Conservation (phyloP, 2,113 vertebrate species). For the Megalops atlanticus region DNA sequence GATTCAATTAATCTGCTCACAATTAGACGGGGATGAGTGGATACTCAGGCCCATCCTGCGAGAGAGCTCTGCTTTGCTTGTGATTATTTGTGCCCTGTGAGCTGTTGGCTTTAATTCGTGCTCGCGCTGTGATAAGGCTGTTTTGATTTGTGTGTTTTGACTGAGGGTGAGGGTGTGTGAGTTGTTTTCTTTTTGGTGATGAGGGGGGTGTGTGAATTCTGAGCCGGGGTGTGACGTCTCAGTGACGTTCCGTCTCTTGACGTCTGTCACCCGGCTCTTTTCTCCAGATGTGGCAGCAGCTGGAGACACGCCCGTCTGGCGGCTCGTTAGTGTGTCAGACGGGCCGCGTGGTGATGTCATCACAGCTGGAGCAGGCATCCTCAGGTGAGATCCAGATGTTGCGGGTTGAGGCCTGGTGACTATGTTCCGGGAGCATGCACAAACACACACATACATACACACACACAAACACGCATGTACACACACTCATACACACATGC, state of each 20-base stretch:
- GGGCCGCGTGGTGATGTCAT: constrained; percentile 23
- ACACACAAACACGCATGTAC: too few species aligned
- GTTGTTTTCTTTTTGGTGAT: constrained; percentile 18
- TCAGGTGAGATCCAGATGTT: constrained; percentile 44
- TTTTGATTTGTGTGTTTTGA: constrained; percentile 5
- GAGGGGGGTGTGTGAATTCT: too few species aligned
- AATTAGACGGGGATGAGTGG: constrained; percentile 45
- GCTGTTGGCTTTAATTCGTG: not conserved
- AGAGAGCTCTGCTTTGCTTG: not conserved
- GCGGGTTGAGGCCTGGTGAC: not conserved
- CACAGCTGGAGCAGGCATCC: constrained; percentile 21
- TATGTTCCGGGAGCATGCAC: too few species aligned
- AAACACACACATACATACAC: too few species aligned
- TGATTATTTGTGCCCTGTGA: constrained; percentile 7
- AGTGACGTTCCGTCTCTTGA: too few species aligned
- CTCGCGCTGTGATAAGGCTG: not conserved
- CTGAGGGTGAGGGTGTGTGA: not conserved
- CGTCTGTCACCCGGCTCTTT: too few species aligned
- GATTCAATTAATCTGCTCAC: constrained; percentile 51
- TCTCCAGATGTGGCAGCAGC: too few species aligned
- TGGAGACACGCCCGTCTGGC: too few species aligned
- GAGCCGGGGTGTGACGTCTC: too few species aligned
- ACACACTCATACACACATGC: too few species aligned
- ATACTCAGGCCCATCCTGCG: constrained; percentile 14
- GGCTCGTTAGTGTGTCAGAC: constrained; percentile 13